phyloP scores from a whole-genome alignment of 2,797 vertebrate genomes.

The Hydrolagus colliei region DNA sequence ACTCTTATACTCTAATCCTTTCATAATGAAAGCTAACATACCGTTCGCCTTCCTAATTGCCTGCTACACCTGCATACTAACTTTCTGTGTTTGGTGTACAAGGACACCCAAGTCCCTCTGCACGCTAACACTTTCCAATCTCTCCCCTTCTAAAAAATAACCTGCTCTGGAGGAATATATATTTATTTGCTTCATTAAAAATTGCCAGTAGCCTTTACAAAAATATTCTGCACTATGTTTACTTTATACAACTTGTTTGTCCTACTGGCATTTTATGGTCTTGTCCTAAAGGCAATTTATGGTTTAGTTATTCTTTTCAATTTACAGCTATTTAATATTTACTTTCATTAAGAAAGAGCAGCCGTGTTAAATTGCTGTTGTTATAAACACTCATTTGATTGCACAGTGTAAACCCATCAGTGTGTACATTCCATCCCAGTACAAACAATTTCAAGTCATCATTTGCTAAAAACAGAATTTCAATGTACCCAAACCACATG shows the following conservation, averaged over 20 bases:
- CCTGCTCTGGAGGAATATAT: too few relatives aligned
- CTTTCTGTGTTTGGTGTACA: too few relatives aligned
- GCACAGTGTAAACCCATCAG: background rate
- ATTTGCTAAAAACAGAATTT: background rate
- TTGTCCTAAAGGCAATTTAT: too few relatives aligned
- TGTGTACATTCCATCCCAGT: background rate
- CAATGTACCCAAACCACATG: background rate
- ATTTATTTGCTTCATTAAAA: background rate
- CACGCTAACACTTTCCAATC: too few relatives aligned
- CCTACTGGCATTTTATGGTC: too few relatives aligned
- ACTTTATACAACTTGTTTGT: too few relatives aligned
- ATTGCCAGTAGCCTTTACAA: background rate
- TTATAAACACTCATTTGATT: background rate
- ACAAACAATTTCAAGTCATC: background rate
- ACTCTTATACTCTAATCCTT: too few relatives aligned
- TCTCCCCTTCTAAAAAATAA: too few relatives aligned
- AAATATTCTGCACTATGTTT: background rate
- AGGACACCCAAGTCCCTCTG: too few relatives aligned
- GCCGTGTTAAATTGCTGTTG: background rate
- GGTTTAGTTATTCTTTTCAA: background rate
- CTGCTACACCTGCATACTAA: too few relatives aligned
- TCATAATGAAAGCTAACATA: too few relatives aligned
- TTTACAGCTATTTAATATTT: background rate
- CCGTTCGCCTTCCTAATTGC: too few relatives aligned
- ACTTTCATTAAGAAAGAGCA: background rate